Conservation (phyloP, 2,888 invertebrate genomes). For the Oxytorus armatus region DNA sequence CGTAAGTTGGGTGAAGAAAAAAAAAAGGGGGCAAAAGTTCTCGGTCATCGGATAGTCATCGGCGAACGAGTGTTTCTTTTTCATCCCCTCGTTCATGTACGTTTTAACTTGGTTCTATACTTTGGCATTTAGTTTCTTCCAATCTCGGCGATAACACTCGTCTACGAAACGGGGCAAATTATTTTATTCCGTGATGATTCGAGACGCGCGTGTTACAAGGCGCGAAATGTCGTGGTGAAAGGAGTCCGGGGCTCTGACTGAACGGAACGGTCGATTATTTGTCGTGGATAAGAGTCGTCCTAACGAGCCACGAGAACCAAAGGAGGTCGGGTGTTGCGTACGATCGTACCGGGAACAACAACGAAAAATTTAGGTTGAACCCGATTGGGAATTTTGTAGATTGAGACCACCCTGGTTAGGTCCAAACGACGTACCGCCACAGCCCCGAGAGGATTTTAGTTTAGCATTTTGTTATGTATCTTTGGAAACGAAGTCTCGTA, state of each 20-base stretch:
- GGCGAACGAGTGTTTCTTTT: too few species aligned
- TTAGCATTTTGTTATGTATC: constrained; percentile 11
- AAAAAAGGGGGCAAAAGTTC: constrained; percentile 16
- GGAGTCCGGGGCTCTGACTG: constrained; percentile 8
- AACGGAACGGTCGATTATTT: constrained; percentile 51
- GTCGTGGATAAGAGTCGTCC: constrained; percentile 35
- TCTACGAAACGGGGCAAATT: neutral
- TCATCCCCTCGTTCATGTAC: neutral
- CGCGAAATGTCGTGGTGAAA: constrained; percentile 37
- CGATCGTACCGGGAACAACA: neutral
- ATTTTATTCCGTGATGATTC: constrained; percentile 37
- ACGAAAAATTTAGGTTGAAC: constrained; percentile 23
- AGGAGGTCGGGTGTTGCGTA: constrained; percentile 17
- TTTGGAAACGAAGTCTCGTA: neutral
- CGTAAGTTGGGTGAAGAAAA: too few species aligned
- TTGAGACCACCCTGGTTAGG: too few species aligned
- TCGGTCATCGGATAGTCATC: neutral
- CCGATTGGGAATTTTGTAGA: too few species aligned
- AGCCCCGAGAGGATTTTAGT: neutral
- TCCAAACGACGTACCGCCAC: too few species aligned
- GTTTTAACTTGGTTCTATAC: neutral
- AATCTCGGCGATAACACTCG: neutral
- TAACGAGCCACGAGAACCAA: constrained; percentile 34
- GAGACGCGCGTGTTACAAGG: constrained; percentile 28
- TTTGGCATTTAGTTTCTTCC: neutral